These are phyloP conservation scores for Ruditapes philippinarum DNA, from an alignment of 1,140 invertebrate species.

Conservation along the genomic window DNA sequence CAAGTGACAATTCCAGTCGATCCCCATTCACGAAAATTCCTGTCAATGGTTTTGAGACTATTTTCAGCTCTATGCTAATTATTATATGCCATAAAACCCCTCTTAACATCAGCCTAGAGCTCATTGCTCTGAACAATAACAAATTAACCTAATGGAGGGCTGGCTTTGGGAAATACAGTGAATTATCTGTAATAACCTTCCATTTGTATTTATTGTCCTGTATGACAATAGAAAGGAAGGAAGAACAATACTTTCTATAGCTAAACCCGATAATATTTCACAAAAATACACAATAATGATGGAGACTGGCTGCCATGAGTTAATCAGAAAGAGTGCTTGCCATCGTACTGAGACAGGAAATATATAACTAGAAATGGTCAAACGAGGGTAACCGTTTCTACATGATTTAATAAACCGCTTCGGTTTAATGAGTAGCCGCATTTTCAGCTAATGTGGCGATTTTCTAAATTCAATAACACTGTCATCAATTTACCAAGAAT, in stretches of 20 bases:
- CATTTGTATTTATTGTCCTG: constrained; percentile 58
- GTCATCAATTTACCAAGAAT: too few relatives aligned
- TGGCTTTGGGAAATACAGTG: constrained; percentile 47
- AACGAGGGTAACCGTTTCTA: not conserved
- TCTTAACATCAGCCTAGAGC: not conserved
- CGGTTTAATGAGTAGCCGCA: not conserved
- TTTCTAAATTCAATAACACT: too few relatives aligned
- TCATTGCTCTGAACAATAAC: constrained; percentile 40
- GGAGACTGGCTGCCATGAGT: not conserved
- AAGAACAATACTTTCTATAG: constrained; percentile 20
- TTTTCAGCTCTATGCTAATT: constrained; percentile 32
- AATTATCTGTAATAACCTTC: constrained; percentile 47
- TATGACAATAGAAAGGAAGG: constrained; percentile 39
- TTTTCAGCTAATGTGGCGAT: too few relatives aligned
- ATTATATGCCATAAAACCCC: constrained; percentile 54
- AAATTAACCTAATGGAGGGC: constrained; percentile 64
- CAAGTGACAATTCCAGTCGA: constrained; percentile 15
- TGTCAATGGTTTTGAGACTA: constrained; percentile 33
- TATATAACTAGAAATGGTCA: constrained; percentile 16
- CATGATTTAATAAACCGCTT: constrained; percentile 1
- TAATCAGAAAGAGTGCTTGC: constrained; percentile 24
- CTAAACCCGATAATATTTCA: constrained; percentile 41
- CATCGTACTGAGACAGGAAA: constrained; percentile 1
- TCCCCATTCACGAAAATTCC: not conserved
- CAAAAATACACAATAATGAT: constrained; percentile 36